A percentile compares a stretch with the other conserved stretches of the same genome.
phyloP scores from a whole-genome alignment of 1,140 invertebrate species.

The Zaprionus camerounensis region DNA sequence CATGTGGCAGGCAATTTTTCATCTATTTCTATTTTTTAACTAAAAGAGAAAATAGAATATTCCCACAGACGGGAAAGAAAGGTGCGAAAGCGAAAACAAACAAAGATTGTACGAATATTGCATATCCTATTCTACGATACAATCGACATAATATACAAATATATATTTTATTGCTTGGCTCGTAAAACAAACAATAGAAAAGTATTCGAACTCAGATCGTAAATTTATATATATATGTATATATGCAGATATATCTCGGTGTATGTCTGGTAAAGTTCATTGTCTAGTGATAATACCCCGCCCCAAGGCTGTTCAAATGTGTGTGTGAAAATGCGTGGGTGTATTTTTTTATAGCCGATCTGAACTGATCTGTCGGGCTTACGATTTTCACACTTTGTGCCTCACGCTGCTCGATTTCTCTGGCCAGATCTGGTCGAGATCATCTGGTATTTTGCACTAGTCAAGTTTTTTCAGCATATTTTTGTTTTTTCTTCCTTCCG shows the following conservation, averaged over 20 bases:
- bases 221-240: background rate
- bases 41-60: conserved; percentile 1
- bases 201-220: background rate
- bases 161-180: background rate
- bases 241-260: background rate
- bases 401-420: background rate
- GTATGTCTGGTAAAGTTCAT: conserved; percentile 27
- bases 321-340: conserved; percentile 65
- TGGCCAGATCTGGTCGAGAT: conserved; percentile 8
- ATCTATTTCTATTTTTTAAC: conserved; percentile 7
- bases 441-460: conserved; percentile 31
- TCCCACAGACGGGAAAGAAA: background rate
- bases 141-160: conserved; percentile 4
- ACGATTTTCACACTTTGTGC: conserved; percentile 61
- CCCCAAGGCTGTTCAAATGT: conserved; percentile 39
- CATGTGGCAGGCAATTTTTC: conserved; percentile 37
- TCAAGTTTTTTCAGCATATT: conserved; percentile 16
- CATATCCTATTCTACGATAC: background rate
- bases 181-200: conserved; percentile 11
- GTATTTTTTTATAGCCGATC: conserved; percentile 25
- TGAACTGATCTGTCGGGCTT: conserved; percentile 38
- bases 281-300: conserved; percentile 6
- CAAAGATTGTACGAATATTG: background rate
- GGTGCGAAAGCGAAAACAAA: background rate
- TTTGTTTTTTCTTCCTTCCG: conserved; percentile 17